These are phyloP conservation scores for Chlorodrepanis virens DNA, from an alignment of 2,113 vertebrate species.

Conservation along the genomic window DNA sequence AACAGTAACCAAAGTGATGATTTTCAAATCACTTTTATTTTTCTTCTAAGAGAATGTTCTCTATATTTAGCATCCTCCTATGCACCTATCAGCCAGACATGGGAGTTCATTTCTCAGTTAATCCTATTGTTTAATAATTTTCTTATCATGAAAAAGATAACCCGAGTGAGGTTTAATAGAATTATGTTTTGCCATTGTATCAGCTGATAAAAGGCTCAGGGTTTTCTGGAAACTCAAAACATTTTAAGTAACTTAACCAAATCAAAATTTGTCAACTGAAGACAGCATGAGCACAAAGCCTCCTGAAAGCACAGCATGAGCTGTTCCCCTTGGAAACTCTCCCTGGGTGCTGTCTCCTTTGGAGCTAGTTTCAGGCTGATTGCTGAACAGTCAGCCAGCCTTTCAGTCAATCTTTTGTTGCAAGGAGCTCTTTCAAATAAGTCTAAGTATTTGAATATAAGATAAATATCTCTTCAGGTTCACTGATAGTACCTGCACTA, in stretches of 20 bases:
- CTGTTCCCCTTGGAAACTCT: neutral
- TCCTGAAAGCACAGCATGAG: neutral
- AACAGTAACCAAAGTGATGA: conserved; percentile 17
- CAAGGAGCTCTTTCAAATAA: neutral
- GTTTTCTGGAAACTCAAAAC: conserved; percentile 28
- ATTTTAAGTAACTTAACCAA: conserved; percentile 28
- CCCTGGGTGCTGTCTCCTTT: neutral
- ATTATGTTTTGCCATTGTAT: conserved; percentile 47
- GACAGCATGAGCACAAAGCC: conserved; percentile 19
- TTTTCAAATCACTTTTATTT: conserved; percentile 34
- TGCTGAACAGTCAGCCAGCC: neutral
- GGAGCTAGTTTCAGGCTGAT: neutral
- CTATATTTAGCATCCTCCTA: conserved; percentile 62
- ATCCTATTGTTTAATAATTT: conserved; percentile 17
- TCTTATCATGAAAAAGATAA: neutral
- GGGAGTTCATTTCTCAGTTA: conserved; percentile 46
- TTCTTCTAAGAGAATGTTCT: conserved; percentile 37
- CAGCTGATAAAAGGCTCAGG: conserved; percentile 43
- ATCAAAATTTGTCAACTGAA: conserved; percentile 48
- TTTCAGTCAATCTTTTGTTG: neutral
- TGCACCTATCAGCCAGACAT: conserved; percentile 42
- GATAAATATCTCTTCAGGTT: neutral
- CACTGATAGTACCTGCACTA: neutral
- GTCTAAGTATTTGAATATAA: neutral
- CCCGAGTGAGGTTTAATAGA: conserved; percentile 39